Conservation (phyloP, 2,797 vertebrate species). For the Epinephelus coioides region DNA sequence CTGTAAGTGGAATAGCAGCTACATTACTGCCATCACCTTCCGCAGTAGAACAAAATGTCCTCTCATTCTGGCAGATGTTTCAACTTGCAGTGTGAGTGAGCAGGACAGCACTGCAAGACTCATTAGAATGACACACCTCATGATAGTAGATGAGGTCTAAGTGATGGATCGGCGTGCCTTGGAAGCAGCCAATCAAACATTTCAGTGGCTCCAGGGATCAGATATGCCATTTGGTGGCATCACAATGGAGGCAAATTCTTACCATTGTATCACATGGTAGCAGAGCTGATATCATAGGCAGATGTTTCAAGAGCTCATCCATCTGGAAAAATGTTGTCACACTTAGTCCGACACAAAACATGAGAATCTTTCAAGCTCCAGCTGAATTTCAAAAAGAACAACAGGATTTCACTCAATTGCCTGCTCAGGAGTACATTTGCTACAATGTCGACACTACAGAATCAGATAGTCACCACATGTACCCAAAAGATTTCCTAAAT, state of each 20-base stretch:
- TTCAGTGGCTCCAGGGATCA: background rate
- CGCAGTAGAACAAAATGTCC: conserved; percentile 7
- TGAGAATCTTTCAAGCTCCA: too few species aligned
- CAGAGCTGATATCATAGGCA: too few species aligned
- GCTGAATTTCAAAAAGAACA: too few species aligned
- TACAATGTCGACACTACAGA: too few species aligned
- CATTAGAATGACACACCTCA: background rate
- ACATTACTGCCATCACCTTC: conserved; percentile 7
- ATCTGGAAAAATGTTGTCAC: too few species aligned
- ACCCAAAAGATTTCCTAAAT: too few species aligned
- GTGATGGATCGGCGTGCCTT: background rate
- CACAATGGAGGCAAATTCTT: background rate
- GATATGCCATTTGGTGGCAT: background rate
- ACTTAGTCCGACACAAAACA: too few species aligned
- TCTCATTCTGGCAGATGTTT: conserved; percentile 1
- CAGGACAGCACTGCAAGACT: background rate
- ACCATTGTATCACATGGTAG: too few species aligned
- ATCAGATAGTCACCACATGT: too few species aligned
- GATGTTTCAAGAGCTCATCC: too few species aligned
- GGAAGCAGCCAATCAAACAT: background rate
- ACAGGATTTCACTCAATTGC: too few species aligned
- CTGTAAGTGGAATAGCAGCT: conserved; percentile 3
- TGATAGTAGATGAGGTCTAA: background rate
- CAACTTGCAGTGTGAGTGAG: background rate
- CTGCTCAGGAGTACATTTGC: too few species aligned